These are phyloP conservation scores for Scaptomyza caliginosa DNA, from an alignment of 2,888 invertebrate genomes.

Conservation along the genomic window DNA sequence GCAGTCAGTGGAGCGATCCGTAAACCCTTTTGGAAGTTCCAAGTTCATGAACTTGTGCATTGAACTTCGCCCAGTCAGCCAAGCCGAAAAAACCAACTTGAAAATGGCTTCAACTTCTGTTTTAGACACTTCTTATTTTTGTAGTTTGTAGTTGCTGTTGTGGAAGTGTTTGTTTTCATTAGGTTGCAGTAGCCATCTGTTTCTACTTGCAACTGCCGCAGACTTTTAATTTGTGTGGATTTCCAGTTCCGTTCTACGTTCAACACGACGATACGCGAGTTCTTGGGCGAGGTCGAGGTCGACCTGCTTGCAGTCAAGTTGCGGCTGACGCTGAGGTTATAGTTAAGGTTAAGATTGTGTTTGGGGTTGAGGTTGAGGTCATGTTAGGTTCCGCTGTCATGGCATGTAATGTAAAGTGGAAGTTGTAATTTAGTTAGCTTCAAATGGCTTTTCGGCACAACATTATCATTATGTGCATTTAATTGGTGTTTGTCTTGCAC, in stretches of 20 bases:
- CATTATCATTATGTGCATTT: constrained; percentile 79
- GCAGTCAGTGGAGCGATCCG: constrained; percentile 48
- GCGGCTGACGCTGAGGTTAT: constrained; percentile 3
- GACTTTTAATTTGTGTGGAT: constrained; percentile 74
- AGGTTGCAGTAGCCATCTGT: constrained; percentile 72
- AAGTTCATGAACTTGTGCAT: constrained; percentile 81
- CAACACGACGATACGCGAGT: constrained; percentile 23
- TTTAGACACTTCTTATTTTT: constrained; percentile 52
- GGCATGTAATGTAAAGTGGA: constrained; percentile 74
- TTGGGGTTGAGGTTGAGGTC: background rate
- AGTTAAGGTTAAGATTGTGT: too few species aligned
- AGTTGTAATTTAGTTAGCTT: constrained; percentile 75
- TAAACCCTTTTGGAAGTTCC: constrained; percentile 64
- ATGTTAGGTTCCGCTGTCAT: constrained; percentile 66
- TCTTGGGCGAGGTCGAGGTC: constrained; percentile 54
- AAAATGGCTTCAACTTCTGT: constrained; percentile 50
- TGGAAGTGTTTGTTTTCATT: constrained; percentile 67
- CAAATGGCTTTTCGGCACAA: constrained; percentile 77
- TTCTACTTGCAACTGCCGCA: constrained; percentile 58
- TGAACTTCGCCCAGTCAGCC: constrained; percentile 66
- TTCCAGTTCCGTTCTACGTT: constrained; percentile 62
- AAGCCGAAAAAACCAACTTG: constrained; percentile 66
- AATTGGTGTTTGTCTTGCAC: constrained; percentile 76
- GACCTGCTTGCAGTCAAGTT: constrained; percentile 19
- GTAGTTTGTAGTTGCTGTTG: constrained; percentile 36